Evolutionary conservation across 2,888 invertebrate species (phyloP).

Genomic region (Hydrotaea diabolus): DNA sequence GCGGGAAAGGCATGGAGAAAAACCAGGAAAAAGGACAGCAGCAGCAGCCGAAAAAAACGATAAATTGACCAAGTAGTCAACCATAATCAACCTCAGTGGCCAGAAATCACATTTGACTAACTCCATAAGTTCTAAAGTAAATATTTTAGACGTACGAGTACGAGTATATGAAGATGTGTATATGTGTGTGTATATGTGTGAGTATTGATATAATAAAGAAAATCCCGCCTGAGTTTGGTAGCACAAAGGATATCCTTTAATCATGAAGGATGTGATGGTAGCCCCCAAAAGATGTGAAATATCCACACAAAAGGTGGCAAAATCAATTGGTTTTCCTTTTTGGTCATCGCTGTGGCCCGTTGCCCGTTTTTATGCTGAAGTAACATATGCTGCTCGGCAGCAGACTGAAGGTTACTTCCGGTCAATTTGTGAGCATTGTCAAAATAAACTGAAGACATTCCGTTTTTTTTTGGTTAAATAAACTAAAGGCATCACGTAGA

Average conservation of each 20-base stretch:
- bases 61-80: constrained; percentile 70
- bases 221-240: background rate
- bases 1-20: constrained; percentile 21
- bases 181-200: constrained; percentile 3
- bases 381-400: constrained; percentile 54
- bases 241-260: constrained; percentile 62
- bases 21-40: constrained; percentile 22
- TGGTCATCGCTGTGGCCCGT: constrained; percentile 19
- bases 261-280: constrained; percentile 47
- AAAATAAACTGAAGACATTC: constrained; percentile 13
- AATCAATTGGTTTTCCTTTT: constrained; percentile 20
- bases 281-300: constrained; percentile 49
- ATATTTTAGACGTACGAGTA: constrained; percentile 65
- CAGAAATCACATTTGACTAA: constrained; percentile 76
- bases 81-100: constrained; percentile 79
- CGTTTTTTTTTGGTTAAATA: background rate
- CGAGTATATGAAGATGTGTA: too few relatives aligned
- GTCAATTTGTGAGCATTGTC: constrained; percentile 67
- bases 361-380: background rate
- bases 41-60: constrained; percentile 21
- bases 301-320: constrained; percentile 60
- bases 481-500: constrained; percentile 4
- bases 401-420: constrained; percentile 67
- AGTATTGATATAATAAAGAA: background rate
- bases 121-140: constrained; percentile 66